Conservation (phyloP, 2,797 vertebrate species). For the Poeciliopsis gracilis region DNA sequence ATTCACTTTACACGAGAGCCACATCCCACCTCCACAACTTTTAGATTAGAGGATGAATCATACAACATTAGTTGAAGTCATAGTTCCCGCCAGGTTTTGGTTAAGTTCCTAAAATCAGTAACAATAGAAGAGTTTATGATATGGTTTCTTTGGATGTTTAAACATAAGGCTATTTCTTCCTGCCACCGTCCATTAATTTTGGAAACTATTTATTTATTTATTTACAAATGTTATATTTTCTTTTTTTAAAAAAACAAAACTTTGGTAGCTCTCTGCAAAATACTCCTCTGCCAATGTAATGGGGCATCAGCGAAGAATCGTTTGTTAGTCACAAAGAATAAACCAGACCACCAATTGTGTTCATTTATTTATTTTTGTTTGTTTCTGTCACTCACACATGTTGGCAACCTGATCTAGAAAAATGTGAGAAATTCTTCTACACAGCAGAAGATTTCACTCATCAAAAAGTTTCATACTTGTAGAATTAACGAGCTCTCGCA, state of each 20-base stretch:
- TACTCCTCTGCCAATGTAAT: slow-evolving; percentile 9
- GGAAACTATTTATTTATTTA: not conserved
- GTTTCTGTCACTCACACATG: slow-evolving; percentile 34
- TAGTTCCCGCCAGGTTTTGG: not conserved
- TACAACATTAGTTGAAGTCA: not conserved
- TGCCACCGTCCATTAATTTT: not conserved
- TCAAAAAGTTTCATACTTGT: slow-evolving; percentile 15
- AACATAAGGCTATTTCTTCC: not conserved
- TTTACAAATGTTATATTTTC: not conserved
- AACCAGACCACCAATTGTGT: slow-evolving; percentile 64
- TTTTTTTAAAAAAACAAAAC: not conserved
- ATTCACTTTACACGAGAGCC: not conserved
- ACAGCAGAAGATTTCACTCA: slow-evolving; percentile 1
- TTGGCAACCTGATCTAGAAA: slow-evolving; percentile 54
- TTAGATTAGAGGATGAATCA: not conserved
- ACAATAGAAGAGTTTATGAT: not conserved
- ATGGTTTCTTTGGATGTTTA: not conserved
- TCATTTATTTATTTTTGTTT: slow-evolving; percentile 64
- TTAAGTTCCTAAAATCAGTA: not conserved
- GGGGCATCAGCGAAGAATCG: slow-evolving; percentile 38
- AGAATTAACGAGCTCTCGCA: not conserved
- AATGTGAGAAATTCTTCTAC: slow-evolving; percentile 34
- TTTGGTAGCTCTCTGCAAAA: not conserved
- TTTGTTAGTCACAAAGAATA: slow-evolving; percentile 51
- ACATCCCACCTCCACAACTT: not conserved